Percentiles rank a stretch among this genome's conserved stretches.
phyloP scores from a whole-genome alignment of 2,113 vertebrate genomes.

The Periophthalmodon schlosseri region DNA sequence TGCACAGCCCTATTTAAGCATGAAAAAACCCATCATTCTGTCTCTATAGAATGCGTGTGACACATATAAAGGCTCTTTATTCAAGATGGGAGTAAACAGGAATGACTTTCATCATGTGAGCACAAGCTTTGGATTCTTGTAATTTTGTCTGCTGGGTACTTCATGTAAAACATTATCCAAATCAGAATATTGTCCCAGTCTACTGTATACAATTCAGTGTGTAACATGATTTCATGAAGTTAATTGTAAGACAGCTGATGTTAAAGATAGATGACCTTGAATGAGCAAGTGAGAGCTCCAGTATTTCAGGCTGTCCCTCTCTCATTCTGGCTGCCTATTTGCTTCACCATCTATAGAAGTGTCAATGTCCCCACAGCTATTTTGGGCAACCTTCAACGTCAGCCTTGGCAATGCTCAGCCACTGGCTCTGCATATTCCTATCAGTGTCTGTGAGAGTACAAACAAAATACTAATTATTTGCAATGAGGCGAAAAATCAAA shows the following conservation, averaged over 20 bases:
- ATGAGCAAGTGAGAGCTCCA: conserved; percentile 79
- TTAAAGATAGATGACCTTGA: conserved; percentile 91
- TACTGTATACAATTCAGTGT: neutral
- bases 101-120: conserved; percentile 12
- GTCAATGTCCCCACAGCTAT: conserved; percentile 83
- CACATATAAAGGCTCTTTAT: neutral
- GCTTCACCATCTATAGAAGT: conserved; percentile 99
- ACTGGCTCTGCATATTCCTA: conserved; percentile 76
- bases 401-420: conserved; percentile 47
- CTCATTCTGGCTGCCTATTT: conserved; percentile 84
- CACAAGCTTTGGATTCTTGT: conserved; percentile 7
- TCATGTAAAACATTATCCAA: neutral
- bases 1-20: no score
- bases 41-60: neutral
- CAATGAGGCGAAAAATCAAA: neutral
- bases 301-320: conserved; percentile 87
- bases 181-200: neutral
- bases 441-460: conserved; percentile 71
- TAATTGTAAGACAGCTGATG: conserved; percentile 80
- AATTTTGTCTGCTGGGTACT: neutral
- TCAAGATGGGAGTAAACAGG: neutral
- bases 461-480: conserved; percentile 61
- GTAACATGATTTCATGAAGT: conserved; percentile 14
- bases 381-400: conserved; percentile 82
- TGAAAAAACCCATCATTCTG: neutral